phyloP scores from a whole-genome alignment of 2,113 vertebrate species.

The rabbit (Oryctolagus cuniculus) region mOryCun1.1 NC_091451.1:38800501-38801000 shows the following conservation, averaged over 20 bases:
- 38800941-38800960: not conserved
- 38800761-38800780: not conserved
- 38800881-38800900: not conserved
- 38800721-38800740: not conserved
- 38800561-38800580: rapidly evolving
- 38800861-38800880: not conserved
- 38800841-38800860: not conserved
- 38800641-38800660: too few relatives aligned
- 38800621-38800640: not conserved
- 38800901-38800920: not conserved
- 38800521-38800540: too few relatives aligned
- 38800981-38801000: too few relatives aligned
- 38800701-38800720: not conserved
- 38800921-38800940: not conserved
- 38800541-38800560: not conserved
- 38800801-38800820: not conserved
- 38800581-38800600: not conserved
- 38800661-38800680: too few relatives aligned
- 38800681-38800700: too few relatives aligned
- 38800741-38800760: not conserved
- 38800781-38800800: not conserved
- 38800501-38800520: not conserved
- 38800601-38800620: not conserved
- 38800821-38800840: too few relatives aligned
- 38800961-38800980: not conserved